phyloP scores from a whole-genome alignment of 2,113 vertebrate species.

The Dasyornis broadbenti region DNA sequence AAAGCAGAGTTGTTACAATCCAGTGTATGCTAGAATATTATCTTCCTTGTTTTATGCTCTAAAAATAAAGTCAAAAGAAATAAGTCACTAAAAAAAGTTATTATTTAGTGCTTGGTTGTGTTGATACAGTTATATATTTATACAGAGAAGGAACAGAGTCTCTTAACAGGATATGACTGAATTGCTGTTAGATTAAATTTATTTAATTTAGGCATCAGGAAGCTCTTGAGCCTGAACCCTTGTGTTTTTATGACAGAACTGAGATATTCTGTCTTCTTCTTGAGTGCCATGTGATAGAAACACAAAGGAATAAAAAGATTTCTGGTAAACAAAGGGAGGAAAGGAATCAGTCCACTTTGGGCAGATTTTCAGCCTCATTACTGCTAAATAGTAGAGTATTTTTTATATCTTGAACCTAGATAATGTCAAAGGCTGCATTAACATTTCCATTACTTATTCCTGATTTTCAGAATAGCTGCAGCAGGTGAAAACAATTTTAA shows the following conservation, averaged over 20 bases:
- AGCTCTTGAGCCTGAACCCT: neutral
- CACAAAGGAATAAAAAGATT: neutral
- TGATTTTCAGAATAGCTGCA: neutral
- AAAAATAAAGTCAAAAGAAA: neutral
- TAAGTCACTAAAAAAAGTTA: neutral
- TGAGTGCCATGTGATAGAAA: neutral
- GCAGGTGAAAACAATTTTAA: neutral
- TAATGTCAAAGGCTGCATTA: neutral
- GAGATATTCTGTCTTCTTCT: neutral
- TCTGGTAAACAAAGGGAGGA: neutral
- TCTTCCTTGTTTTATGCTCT: neutral
- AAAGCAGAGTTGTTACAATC: neutral
- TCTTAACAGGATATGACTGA: neutral
- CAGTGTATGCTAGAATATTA: neutral
- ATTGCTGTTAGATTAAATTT: neutral
- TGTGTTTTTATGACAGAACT: neutral
- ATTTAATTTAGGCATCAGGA: neutral
- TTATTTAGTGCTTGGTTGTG: neutral
- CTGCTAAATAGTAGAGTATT: neutral
- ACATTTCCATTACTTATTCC: neutral
- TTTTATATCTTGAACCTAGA: neutral
- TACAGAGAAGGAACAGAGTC: neutral
- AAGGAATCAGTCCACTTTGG: neutral
- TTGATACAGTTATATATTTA: neutral
- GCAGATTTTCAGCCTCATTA: neutral